phyloP scores from a whole-genome alignment of 2,113 vertebrate species.

The Mormyrus lacerda region DNA sequence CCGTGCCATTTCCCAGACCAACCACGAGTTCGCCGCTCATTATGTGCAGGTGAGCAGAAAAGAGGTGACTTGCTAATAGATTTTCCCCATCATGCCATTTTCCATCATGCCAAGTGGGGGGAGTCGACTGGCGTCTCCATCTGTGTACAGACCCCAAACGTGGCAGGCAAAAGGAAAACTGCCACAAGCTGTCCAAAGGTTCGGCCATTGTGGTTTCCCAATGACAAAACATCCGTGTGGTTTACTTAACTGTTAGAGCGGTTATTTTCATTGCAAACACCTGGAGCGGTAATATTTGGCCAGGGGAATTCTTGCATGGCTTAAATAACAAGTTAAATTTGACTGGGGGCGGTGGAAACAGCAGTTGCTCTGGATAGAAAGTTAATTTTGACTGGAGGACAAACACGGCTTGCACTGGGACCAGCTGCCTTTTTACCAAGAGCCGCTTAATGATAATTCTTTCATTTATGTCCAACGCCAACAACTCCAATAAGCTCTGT shows the following conservation, averaged over 20 bases:
- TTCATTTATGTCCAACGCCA: conserved; percentile 48
- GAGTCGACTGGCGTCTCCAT: neutral
- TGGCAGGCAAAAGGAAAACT: neutral
- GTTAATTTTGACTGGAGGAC: conserved; percentile 42
- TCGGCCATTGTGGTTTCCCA: neutral
- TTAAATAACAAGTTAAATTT: conserved; percentile 11
- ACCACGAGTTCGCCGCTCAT: neutral
- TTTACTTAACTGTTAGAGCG: neutral
- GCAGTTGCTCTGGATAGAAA: conserved; percentile 9
- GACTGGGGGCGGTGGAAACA: conserved; percentile 19
- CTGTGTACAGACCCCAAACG: neutral
- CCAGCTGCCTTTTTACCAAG: conserved; percentile 23
- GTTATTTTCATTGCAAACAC: neutral
- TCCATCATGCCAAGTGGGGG: neutral
- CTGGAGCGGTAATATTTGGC: neutral
- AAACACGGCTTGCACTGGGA: conserved; percentile 22
- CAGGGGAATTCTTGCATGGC: conserved; percentile 12
- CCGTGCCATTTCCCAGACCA: neutral
- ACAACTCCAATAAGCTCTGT: conserved; percentile 40
- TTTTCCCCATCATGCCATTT: neutral
- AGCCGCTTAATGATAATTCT: conserved; percentile 50
- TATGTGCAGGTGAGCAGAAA: neutral
- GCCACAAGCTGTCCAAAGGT: neutral
- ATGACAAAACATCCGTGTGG: neutral
- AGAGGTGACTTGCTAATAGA: neutral